Conservation (phyloP, 30 jellyfish, hydroid and myxozoan species). For the Hydractinia echinata region DNA sequence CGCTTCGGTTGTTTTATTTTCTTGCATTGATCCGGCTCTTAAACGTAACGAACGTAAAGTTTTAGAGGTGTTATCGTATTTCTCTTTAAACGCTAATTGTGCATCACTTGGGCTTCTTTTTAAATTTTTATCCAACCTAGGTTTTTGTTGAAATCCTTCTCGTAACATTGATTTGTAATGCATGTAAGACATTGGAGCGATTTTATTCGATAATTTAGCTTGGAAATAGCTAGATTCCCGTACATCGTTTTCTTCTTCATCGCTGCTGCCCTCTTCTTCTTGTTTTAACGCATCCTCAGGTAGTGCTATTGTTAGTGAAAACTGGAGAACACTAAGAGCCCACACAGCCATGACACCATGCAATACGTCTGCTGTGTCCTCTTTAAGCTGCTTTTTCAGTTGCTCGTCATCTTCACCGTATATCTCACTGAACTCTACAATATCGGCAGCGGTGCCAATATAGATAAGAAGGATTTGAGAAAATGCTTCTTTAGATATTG, state of each 20-base stretch:
- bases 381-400: neutral
- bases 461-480: constrained; percentile 86
- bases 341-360: constrained; percentile 83
- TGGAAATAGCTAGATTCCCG: constrained; percentile 24
- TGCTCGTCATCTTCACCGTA: constrained; percentile 63
- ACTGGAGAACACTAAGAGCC: constrained; percentile 92
- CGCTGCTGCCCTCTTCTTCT: constrained; percentile 29
- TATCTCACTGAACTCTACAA: constrained; percentile 85
- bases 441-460: constrained; percentile 98
- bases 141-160: constrained; percentile 36
- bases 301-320: constrained; percentile 85
- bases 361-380: constrained; percentile 34
- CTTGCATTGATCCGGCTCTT: neutral
- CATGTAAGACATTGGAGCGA: constrained; percentile 87
- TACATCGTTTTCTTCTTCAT: constrained; percentile 40
- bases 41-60: constrained; percentile 3
- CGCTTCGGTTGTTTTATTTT: neutral
- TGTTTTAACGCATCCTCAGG: constrained; percentile 74
- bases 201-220: constrained; percentile 54
- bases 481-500: constrained; percentile 85
- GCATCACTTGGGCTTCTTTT: constrained; percentile 16
- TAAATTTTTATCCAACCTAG: neutral
- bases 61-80: constrained; percentile 5
- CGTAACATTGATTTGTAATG: constrained; percentile 87
- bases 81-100: constrained; percentile 2